phyloP scores from a whole-genome alignment of 64 coral and sea anemone genomes.

The Pachyseris speciosa region DNA sequence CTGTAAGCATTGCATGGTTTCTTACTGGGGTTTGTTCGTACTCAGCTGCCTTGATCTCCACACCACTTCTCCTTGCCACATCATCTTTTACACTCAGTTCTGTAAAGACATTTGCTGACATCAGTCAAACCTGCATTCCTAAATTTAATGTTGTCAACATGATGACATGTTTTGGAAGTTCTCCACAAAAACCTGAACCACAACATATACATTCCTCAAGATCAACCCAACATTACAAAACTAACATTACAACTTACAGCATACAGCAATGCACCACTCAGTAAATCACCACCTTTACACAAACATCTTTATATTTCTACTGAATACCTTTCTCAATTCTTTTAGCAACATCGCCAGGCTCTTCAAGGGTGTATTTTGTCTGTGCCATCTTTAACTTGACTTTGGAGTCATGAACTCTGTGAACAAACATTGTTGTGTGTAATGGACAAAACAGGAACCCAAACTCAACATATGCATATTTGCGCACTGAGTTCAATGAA shows the following conservation, averaged over 20 bases:
- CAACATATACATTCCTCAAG: no score
- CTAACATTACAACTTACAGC: no score
- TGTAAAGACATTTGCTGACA: background rate
- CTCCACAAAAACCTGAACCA: no score
- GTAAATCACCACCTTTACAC: no score
- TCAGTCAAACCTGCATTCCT: background rate
- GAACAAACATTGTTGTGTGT: background rate
- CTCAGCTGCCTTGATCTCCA: slow-evolving; percentile 59
- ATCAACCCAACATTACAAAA: no score
- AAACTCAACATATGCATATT: no score
- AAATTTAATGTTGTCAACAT: background rate
- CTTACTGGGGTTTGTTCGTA: slow-evolving; percentile 54
- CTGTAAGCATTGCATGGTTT: background rate
- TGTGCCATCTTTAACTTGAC: slow-evolving; percentile 43
- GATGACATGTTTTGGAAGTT: no score
- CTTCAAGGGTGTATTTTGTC: slow-evolving; percentile 63
- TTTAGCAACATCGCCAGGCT: slow-evolving; percentile 41
- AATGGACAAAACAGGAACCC: no score
- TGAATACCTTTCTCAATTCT: slow-evolving; percentile 61
- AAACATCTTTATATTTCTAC: background rate
- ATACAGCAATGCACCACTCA: no score
- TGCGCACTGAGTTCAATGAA: no score
- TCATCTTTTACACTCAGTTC: slow-evolving; percentile 61
- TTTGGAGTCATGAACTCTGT: slow-evolving; percentile 32
- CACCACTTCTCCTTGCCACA: slow-evolving; percentile 19